Percentiles rank a stretch among this genome's conserved stretches.
Conservation (phyloP, 2,888 invertebrate genomes). For the Aphelenchoides bicaudatus region DNA sequence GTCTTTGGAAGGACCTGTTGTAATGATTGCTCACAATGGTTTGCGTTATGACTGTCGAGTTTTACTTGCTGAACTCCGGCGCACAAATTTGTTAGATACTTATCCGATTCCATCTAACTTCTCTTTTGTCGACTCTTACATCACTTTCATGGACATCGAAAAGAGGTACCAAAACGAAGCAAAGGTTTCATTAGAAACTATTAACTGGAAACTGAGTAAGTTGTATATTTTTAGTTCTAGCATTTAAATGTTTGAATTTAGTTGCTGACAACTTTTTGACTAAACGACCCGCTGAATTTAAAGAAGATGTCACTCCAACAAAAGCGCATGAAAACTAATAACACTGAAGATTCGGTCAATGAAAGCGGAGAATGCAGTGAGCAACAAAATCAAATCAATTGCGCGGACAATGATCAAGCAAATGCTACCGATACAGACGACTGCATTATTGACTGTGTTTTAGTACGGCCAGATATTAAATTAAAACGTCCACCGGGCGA, state of each 20-base stretch:
- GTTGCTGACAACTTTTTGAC: too few species aligned
- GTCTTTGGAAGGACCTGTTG: slow-evolving; percentile 38
- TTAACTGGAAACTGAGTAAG: slow-evolving; percentile 35
- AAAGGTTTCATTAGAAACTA: slow-evolving; percentile 14
- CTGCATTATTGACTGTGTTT: not conserved
- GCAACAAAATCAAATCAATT: not conserved
- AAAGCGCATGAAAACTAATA: not conserved
- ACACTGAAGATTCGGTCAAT: not conserved
- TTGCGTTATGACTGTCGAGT: slow-evolving; percentile 45
- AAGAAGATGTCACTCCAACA: too few species aligned
- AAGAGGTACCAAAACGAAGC: slow-evolving; percentile 24
- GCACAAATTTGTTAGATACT: slow-evolving; percentile 29
- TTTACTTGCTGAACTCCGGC: slow-evolving; percentile 43
- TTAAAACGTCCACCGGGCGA: not conserved
- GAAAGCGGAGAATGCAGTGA: not conserved
- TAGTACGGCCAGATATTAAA: not conserved
- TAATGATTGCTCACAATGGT: slow-evolving; percentile 36
- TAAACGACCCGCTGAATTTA: not conserved
- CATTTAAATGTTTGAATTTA: not conserved
- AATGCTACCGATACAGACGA: not conserved
- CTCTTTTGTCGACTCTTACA: slow-evolving; percentile 43
- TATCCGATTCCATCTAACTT: slow-evolving; percentile 35
- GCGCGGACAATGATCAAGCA: not conserved
- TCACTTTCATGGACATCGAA: slow-evolving; percentile 42
- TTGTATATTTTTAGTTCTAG: not conserved